phyloP scores from a whole-genome alignment of 2,797 vertebrate species.

The Takifugu ocellatus region DNA sequence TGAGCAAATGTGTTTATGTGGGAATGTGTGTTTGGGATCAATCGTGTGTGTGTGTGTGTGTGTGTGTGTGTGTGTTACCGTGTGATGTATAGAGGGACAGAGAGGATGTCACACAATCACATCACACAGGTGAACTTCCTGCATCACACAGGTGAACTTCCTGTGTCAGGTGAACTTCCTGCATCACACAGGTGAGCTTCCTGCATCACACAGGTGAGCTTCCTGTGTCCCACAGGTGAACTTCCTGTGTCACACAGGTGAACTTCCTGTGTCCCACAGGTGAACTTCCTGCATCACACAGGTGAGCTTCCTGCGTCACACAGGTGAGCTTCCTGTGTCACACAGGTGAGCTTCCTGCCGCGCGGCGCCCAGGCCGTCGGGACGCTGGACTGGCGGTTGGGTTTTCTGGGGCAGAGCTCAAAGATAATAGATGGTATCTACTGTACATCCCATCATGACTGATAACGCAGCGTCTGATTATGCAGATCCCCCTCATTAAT shows the following conservation, averaged over 20 bases:
- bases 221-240: too few relatives aligned
- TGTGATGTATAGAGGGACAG: conserved; percentile 12
- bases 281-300: too few relatives aligned
- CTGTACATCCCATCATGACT: conserved; percentile 59
- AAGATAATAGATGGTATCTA: conserved; percentile 45
- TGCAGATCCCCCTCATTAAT: conserved; percentile 59
- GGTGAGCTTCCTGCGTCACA: too few relatives aligned
- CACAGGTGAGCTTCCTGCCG: too few relatives aligned
- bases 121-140: too few relatives aligned
- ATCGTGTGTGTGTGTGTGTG: neutral
- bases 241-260: too few relatives aligned
- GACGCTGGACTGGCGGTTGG: conserved; percentile 39
- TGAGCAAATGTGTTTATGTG: conserved; percentile 8
- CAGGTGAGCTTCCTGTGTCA: too few relatives aligned
- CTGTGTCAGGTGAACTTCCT: too few relatives aligned
- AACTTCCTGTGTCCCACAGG: too few relatives aligned
- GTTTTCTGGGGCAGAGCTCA: conserved; percentile 54
- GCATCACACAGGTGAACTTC: too few relatives aligned
- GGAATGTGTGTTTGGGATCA: neutral
- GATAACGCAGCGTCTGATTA: conserved; percentile 67
- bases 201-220: too few relatives aligned
- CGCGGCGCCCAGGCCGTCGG: neutral
- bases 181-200: too few relatives aligned
- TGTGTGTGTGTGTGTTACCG: conserved; percentile 12
- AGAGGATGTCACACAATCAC: neutral